Evolutionary conservation across 1,140 invertebrate genomes (phyloP), one percentile per base, ranked within the genome.

Genomic region (Lordiphosa collinella): DNA sequence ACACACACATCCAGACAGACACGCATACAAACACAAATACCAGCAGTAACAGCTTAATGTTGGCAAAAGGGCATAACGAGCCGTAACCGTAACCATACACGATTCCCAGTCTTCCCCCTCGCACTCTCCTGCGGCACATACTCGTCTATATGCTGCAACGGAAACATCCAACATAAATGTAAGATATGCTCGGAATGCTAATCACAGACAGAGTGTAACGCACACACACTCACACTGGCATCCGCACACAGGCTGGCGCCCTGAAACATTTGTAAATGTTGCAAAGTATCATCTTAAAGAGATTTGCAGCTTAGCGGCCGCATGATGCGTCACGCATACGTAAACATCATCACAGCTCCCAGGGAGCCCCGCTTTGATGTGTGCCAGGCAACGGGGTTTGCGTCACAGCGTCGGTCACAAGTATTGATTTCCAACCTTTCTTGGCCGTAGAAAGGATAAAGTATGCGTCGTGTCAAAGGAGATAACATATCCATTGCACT

Each of bases 201-300:
- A 82, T 82, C 78, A 84, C 78, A 84, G 55, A 47, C 62, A 51
- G 47, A 80, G 60, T 58, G 46, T 35, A 48, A 31, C 35, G 60
- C 31, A 37, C 44, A 43, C 52, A 29, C 37, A 12, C n/a, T n/a
- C 36, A 14, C 16, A 44, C 12, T 11, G 35, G 35, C 43, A 49
- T 18, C 52, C 52, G 11, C 47, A 31, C 8, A 48, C 56, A 72
- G 37, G 51, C 57, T 48, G 40, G 55, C 62, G 59, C 63, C 72
- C 64, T 84, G 73, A 84, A 84, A 84, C 78, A 84, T 84, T 84
- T 84, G 78, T 84, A 84, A 84, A 84, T 84, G 78, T 85, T 84
- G 72, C 79, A 84, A 84, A 84, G 78, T 84, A 84, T 84, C 78
- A 84, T 84, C 78, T 84, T 84, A 84, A 84, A 84, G 78, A 84